Conservation (phyloP, 2,113 vertebrate genomes). For the Pelecanus crispus region DNA sequence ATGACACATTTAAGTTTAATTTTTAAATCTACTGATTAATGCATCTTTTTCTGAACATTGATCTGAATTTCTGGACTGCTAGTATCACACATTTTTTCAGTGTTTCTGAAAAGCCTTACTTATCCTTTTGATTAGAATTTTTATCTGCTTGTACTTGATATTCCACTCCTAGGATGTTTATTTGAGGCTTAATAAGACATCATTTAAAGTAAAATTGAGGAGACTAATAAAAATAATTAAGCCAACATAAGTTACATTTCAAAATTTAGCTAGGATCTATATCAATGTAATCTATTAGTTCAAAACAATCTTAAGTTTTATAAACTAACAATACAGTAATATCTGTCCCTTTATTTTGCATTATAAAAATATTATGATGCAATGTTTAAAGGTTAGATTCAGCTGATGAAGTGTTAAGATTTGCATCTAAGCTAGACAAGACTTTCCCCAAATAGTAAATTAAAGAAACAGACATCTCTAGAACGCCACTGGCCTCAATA, state of each 20-base stretch:
- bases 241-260: background rate
- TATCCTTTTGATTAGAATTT: background rate
- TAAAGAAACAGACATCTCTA: background rate
- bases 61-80: background rate
- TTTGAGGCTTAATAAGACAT: background rate
- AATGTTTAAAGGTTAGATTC: background rate
- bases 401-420: background rate
- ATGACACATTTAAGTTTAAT: background rate
- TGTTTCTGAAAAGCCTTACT: background rate
- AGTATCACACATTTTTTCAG: background rate
- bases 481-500: background rate
- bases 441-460: background rate
- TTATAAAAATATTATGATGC: background rate
- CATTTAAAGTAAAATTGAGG: background rate
- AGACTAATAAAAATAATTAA: background rate
- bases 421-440: background rate
- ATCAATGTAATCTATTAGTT: background rate
- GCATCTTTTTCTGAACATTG: background rate
- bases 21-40: background rate
- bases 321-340: background rate
- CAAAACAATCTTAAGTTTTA: background rate
- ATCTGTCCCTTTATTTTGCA: background rate
- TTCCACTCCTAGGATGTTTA: background rate
- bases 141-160: background rate
- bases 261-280: background rate